Evolutionary conservation across 64 coral and sea anemone genomes (phyloP).

Genomic region (Stichodactyla helianthus): DNA sequence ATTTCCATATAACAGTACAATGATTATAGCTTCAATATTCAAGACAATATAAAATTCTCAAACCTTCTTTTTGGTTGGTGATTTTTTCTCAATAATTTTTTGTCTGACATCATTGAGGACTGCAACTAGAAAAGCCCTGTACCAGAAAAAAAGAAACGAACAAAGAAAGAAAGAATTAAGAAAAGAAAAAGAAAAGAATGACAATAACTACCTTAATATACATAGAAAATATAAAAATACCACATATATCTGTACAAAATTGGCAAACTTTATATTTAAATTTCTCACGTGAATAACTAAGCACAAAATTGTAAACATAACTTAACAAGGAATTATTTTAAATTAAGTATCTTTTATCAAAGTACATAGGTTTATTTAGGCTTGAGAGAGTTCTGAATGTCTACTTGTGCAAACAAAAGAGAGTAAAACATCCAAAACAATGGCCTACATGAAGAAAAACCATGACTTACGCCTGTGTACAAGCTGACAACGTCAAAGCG

Average conservation of each 20-base stretch:
- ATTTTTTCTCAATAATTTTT: conserved; percentile 72
- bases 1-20: no score
- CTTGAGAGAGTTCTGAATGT: neutral
- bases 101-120: conserved; percentile 81
- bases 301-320: neutral
- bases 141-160: neutral
- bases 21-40: no score
- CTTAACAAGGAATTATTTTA: no score
- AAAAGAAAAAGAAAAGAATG: neutral
- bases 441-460: neutral
- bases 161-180: no score
- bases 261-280: no score
- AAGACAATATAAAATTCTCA: neutral
- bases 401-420: neutral
- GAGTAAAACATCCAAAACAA: neutral
- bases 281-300: neutral
- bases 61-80: conserved; percentile 78
- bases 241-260: no score
- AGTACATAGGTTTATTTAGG: no score
- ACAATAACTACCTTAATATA: no score
- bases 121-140: conserved; percentile 87
- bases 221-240: no score
- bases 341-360: no score
- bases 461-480: conserved; percentile 78
- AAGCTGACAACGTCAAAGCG: conserved; percentile 62